A percentile compares a stretch with the other conserved stretches of the same genome.
These are phyloP conservation scores for Leuctra nigra DNA, from an alignment of 2,888 invertebrate species.

Conservation along the genomic window DNA sequence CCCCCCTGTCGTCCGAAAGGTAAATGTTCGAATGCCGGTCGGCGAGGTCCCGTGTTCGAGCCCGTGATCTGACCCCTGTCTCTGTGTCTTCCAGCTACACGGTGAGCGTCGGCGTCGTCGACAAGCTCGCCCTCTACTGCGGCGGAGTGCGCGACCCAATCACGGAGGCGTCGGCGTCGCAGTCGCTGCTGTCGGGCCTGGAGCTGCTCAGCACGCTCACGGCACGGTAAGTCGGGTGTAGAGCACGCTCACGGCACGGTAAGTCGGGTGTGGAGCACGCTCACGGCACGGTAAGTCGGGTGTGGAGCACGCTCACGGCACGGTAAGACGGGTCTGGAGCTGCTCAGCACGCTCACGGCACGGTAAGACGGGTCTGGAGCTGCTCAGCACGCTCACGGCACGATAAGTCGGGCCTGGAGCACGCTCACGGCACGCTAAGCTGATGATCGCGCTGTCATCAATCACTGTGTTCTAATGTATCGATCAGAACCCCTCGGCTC, in stretches of 20 bases:
- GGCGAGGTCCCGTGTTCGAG: not conserved
- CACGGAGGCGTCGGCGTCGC: conserved; percentile 35
- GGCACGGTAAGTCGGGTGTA: conserved; percentile 33
- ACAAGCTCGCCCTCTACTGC: conserved; percentile 64
- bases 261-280: too few species aligned
- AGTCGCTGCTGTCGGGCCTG: conserved; percentile 45
- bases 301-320: too few species aligned
- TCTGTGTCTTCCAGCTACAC: conserved; percentile 53
- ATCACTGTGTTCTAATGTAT: too few species aligned
- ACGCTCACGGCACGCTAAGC: too few species aligned
- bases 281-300: too few species aligned
- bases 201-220: conserved; percentile 47
- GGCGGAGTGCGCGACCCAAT: conserved; percentile 61
- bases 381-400: conserved; percentile 45
- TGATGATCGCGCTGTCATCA: too few species aligned
- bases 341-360: conserved; percentile 45
- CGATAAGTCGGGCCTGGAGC: conserved; percentile 32
- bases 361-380: conserved; percentile 43
- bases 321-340: conserved; percentile 45
- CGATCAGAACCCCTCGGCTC: too few species aligned
- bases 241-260: too few species aligned
- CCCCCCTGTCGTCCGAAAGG: too few species aligned
- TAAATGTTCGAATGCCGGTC: too few species aligned
- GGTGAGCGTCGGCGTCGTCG: conserved; percentile 72
- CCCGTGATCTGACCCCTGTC: too few species aligned